Evolutionary conservation across 2,113 vertebrate genomes (phyloP).

Genomic region (Vimba vimba): DNA sequence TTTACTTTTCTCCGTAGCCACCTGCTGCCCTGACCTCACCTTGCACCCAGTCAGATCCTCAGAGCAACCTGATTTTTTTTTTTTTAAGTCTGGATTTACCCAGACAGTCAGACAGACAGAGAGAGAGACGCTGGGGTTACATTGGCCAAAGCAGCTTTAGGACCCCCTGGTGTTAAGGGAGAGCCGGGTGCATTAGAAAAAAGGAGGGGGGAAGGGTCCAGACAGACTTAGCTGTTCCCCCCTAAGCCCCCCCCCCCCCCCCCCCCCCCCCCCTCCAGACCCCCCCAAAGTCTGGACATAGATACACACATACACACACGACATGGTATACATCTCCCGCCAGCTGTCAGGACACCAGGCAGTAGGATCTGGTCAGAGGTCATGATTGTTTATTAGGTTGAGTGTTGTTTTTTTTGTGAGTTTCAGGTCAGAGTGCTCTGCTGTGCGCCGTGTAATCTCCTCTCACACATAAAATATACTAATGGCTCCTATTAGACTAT

Average conservation of each 20-base stretch:
- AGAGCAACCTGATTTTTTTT: not conserved
- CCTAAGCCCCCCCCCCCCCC: conserved; percentile 13
- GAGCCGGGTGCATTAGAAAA: conserved; percentile 40
- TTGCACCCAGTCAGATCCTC: not conserved
- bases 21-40: conserved; percentile 9
- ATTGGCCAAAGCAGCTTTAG: conserved; percentile 51
- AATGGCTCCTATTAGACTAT: conserved; percentile 7
- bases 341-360: conserved; percentile 42
- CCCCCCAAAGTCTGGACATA: conserved; percentile 22
- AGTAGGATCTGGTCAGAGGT: conserved; percentile 40
- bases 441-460: conserved; percentile 16
- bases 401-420: conserved; percentile 30
- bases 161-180: conserved; percentile 45
- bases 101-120: conserved; percentile 9
- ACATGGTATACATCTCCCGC: not conserved
- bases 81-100: not conserved
- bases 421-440: conserved; percentile 31
- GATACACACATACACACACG: not conserved
- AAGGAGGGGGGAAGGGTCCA: conserved; percentile 50
- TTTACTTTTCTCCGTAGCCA: not conserved
- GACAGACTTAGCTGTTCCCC: conserved; percentile 54
- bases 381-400: conserved; percentile 38
- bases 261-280: not conserved
- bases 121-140: conserved; percentile 30
- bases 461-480: conserved; percentile 6